A percentile compares a stretch with the other conserved stretches of the same genome.
These are phyloP conservation scores for Phyllotis vaccarum DNA, from an alignment of 2,797 vertebrate genomes.

Conservation along the genomic window DNA sequence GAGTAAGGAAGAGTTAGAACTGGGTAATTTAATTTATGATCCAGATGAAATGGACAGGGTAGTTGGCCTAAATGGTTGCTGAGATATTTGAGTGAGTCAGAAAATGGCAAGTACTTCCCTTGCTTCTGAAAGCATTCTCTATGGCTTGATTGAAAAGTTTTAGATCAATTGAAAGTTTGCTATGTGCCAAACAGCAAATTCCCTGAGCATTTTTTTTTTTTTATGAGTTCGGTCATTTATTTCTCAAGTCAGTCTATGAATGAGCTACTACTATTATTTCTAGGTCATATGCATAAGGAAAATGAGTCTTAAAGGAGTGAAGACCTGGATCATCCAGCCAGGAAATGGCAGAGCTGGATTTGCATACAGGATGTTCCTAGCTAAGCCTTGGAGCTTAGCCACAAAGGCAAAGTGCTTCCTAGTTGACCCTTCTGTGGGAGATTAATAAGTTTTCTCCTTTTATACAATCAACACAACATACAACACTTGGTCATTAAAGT, in stretches of 20 bases:
- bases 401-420: background rate
- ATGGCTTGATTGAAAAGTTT: background rate
- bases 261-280: slow-evolving; percentile 9
- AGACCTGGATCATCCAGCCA: background rate
- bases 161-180: background rate
- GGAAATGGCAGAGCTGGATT: background rate
- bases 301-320: background rate
- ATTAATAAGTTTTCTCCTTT: background rate
- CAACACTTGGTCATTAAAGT: background rate
- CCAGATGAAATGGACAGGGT: background rate
- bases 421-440: background rate
- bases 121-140: background rate
- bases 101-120: background rate
- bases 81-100: background rate
- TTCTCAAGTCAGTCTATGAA: background rate
- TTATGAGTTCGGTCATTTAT: background rate
- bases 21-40: background rate
- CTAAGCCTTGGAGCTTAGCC: background rate
- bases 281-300: background rate
- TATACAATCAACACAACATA: background rate
- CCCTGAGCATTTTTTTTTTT: background rate
- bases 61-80: background rate
- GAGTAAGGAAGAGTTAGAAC: background rate
- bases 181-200: background rate
- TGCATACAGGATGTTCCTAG: background rate